Conservation (phyloP, 2,888 invertebrate species). For the Lasioglossum calceatum region DNA sequence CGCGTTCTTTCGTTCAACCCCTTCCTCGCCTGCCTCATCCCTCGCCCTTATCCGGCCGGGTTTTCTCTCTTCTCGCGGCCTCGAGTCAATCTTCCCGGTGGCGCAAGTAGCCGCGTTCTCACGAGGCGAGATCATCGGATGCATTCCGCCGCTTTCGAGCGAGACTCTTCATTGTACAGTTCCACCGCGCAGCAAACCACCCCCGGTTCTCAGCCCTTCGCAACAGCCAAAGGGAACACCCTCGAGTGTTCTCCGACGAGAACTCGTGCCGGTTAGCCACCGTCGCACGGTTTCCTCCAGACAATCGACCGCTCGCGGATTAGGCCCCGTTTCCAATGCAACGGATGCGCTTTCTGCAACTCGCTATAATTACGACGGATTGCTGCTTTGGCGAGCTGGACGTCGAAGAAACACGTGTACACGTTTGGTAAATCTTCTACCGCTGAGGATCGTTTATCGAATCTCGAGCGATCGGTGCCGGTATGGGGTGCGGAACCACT, state of each 20-base stretch:
- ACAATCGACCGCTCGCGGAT: neutral
- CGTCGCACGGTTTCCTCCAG: neutral
- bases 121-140: slow-evolving; percentile 55
- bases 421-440: neutral
- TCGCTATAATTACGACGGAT: neutral
- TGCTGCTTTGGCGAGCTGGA: neutral
- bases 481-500: slow-evolving; percentile 37
- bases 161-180: slow-evolving; percentile 60
- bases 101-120: slow-evolving; percentile 60
- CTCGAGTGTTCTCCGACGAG: slow-evolving; percentile 25
- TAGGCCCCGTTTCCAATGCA: neutral
- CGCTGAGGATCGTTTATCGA: too few species aligned
- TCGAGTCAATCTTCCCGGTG: slow-evolving; percentile 59
- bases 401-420: neutral
- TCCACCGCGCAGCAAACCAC: slow-evolving; percentile 8
- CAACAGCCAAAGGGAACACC: slow-evolving; percentile 43
- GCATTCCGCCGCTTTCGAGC: slow-evolving; percentile 64
- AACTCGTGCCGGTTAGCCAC: slow-evolving; percentile 6
- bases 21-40: neutral
- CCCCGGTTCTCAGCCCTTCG: slow-evolving; percentile 26
- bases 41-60: neutral
- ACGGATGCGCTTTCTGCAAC: neutral
- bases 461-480: slow-evolving; percentile 22
- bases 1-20: neutral
- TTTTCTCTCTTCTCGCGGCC: slow-evolving; percentile 11